Conservation (phyloP, 1,140 invertebrate genomes). For the Reticulitermes speratus region DNA sequence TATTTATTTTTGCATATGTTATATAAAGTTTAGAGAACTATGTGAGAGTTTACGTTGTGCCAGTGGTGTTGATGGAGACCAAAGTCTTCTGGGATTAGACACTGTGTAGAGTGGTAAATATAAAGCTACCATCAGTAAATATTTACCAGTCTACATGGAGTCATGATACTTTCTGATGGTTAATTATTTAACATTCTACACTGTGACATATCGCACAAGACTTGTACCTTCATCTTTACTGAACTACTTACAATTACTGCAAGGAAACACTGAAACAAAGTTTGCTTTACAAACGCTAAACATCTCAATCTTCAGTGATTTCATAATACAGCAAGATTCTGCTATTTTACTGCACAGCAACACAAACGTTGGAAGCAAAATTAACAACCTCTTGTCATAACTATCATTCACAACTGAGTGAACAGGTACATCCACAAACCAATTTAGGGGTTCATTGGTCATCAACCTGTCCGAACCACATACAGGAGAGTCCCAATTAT, state of each 20-base stretch:
- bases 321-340: neutral
- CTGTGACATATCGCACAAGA: too few relatives aligned
- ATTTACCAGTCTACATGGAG: too few relatives aligned
- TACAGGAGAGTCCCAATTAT: too few relatives aligned
- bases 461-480: too few relatives aligned
- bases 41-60: too few relatives aligned
- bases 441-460: neutral
- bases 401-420: neutral
- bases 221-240: too few relatives aligned
- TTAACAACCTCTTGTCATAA: neutral
- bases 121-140: too few relatives aligned
- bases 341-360: neutral
- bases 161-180: too few relatives aligned
- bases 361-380: neutral
- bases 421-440: neutral
- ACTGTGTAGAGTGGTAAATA: too few relatives aligned
- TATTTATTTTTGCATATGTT: neutral
- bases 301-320: neutral
- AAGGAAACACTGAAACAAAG: conserved; percentile 2
- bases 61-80: too few relatives aligned
- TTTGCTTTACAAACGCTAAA: neutral
- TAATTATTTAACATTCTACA: too few relatives aligned
- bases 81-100: too few relatives aligned
- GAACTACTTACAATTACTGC: neutral
- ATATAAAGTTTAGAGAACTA: neutral